Evolutionary conservation across 2,113 vertebrate species (phyloP), one percentile per base, ranked within the genome.

Genomic region (Platycercus adscitus): DNA sequence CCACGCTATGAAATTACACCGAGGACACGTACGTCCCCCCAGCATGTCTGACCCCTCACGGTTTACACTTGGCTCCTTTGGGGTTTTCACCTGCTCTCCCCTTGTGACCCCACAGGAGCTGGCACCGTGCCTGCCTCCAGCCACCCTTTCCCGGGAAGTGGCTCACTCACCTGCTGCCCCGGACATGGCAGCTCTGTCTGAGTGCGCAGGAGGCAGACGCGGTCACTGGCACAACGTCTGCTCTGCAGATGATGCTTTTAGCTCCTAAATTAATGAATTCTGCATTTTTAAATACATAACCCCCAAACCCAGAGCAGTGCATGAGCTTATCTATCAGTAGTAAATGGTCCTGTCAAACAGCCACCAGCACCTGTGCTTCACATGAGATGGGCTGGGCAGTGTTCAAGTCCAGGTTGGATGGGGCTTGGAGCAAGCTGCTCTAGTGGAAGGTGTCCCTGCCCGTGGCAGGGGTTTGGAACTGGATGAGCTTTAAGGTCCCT

Each of bases 1-100:
- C 88, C 8, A 28, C 2, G 80, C 20, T 69, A 44, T 55, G 81
- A 87, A 88, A 56, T 80, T 71, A 80, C 89, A 85, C 93, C 80
- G 21, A 91, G 95, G 79, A 53, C 82, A n/a, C 21, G 9, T 58
- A 23, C 6, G 13, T 24, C 56, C 56, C 56, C 33, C 13, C 56
- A 58, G 56, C 21, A n/a, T 24, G 20, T 35, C 33, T 58, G 56
- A 58, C 56, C 56, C 20, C 56, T 35, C 56, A 58, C 13, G 9
- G 33, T 58, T 58, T 35, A 58, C 56, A 35, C 13, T 58, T 35
- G 56, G 33, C 24, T 58, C 56, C 56, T 35, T 35, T 24, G 56
- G 56, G 33, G 56, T 24, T 58, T 35, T 35, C 33, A 24, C 21
- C 56, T 58, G 56, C 56, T 15, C 56, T 23, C 33, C 56, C 56